phyloP scores from a whole-genome alignment of 2,113 vertebrate species.

The Hepsetus odoe region DNA sequence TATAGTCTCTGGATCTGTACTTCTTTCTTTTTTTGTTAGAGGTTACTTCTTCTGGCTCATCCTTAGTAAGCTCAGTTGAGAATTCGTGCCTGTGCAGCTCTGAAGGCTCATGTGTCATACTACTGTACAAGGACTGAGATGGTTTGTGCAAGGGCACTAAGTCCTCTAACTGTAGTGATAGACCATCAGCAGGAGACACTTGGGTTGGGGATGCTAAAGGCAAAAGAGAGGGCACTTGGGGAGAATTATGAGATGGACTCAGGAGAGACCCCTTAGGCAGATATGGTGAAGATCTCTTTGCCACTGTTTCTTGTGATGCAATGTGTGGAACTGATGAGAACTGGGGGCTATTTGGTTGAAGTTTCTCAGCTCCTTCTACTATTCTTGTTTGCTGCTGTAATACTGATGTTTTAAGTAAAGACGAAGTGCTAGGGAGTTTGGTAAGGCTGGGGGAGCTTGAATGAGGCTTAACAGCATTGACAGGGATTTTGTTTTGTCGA shows the following conservation, averaged over 20 bases:
- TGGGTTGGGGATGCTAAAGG: constrained; percentile 79
- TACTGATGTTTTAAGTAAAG: constrained; percentile 84
- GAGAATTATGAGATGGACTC: constrained; percentile 81
- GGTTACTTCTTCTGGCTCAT: constrained; percentile 78
- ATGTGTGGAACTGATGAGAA: constrained; percentile 85
- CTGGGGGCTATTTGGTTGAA: constrained; percentile 83
- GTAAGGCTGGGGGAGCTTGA: constrained; percentile 91
- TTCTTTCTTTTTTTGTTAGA: constrained; percentile 89
- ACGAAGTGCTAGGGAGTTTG: constrained; percentile 87
- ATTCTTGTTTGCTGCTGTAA: constrained; percentile 86
- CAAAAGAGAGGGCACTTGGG: constrained; percentile 76
- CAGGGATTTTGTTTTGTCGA: constrained; percentile 88
- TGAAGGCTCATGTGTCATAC: constrained; percentile 72
- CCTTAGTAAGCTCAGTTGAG: constrained; percentile 71
- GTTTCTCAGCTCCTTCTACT: constrained; percentile 73
- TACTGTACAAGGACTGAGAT: constrained; percentile 74
- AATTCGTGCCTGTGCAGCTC: constrained; percentile 72
- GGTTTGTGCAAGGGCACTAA: constrained; percentile 79
- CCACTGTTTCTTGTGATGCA: constrained; percentile 78
- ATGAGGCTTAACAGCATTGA: constrained; percentile 94
- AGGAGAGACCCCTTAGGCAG: constrained; percentile 83
- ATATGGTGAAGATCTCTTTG: constrained; percentile 84
- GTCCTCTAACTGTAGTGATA: constrained; percentile 69
- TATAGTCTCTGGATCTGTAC: constrained; percentile 90
- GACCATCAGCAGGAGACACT: constrained; percentile 74